Evolutionary conservation across 2,113 vertebrate species (phyloP).

Genomic region (Lampris incognitus): DNA sequence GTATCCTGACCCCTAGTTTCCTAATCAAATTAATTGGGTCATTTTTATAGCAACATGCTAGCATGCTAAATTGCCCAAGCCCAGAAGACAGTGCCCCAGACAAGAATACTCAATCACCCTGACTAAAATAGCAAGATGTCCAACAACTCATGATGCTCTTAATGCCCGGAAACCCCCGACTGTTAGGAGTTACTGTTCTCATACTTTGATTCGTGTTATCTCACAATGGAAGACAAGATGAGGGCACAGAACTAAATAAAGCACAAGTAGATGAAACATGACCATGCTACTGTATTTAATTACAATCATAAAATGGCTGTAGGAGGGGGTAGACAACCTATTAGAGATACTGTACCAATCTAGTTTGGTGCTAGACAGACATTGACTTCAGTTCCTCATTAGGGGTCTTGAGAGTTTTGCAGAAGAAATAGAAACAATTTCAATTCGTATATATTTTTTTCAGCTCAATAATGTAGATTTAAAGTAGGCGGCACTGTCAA

Average conservation of each 20-base stretch:
- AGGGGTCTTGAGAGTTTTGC: not conserved
- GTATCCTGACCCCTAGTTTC: conserved; percentile 61
- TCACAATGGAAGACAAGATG: not conserved
- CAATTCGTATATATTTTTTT: too few species aligned
- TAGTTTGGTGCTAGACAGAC: too few species aligned
- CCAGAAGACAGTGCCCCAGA: conserved; percentile 47
- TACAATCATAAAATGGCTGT: not conserved
- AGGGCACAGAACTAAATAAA: conserved; percentile 3
- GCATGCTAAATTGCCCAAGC: conserved; percentile 57
- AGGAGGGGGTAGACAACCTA: not conserved
- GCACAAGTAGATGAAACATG: not conserved
- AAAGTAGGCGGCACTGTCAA: conserved; percentile 1
- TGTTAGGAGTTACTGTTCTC: conserved; percentile 16
- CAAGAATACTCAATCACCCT: conserved; percentile 68
- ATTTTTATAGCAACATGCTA: conserved; percentile 65
- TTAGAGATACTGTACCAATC: too few species aligned
- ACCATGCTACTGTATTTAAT: not conserved
- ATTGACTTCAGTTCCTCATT: conserved; percentile 9
- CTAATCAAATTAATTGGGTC: conserved; percentile 75
- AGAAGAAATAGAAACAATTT: too few species aligned
- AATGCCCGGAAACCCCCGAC: conserved; percentile 9
- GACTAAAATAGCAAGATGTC: conserved; percentile 52
- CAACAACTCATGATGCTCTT: conserved; percentile 41
- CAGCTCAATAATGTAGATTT: conserved; percentile 35
- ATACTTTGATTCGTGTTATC: conserved; percentile 22